These are phyloP conservation scores for Plecotus auritus DNA, from an alignment of 2,113 vertebrate species.

Conservation along the genomic window DNA sequence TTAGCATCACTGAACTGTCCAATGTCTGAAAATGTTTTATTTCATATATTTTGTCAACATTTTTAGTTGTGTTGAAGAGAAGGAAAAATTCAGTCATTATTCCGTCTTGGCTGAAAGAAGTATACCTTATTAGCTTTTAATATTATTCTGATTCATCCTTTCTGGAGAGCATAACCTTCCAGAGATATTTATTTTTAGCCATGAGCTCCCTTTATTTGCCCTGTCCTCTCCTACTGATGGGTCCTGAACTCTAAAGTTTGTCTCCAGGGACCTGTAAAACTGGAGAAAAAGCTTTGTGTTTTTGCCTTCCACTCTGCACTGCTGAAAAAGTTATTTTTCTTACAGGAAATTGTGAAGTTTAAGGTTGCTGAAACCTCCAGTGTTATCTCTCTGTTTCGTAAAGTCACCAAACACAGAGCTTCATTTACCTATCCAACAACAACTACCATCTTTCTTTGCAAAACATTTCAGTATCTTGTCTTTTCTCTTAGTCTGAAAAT, in stretches of 20 bases:
- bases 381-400: neutral
- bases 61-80: neutral
- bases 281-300: neutral
- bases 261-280: neutral
- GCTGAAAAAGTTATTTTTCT: neutral
- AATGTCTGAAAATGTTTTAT: neutral
- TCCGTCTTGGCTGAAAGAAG: neutral
- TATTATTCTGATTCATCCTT: neutral
- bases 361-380: neutral
- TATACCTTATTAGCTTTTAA: neutral
- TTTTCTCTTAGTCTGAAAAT: neutral
- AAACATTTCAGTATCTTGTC: neutral
- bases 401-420: neutral
- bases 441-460: neutral
- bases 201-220: neutral
- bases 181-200: neutral
- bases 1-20: neutral
- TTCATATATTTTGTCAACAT: neutral
- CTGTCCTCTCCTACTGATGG: neutral
- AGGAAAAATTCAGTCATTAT: neutral
- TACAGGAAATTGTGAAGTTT: neutral
- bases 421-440: neutral
- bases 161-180: neutral
- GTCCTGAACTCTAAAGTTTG: neutral
- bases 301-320: neutral